Evolutionary conservation across 2,797 vertebrate species (phyloP).

Genomic region (Ctenopoma multispine): DNA sequence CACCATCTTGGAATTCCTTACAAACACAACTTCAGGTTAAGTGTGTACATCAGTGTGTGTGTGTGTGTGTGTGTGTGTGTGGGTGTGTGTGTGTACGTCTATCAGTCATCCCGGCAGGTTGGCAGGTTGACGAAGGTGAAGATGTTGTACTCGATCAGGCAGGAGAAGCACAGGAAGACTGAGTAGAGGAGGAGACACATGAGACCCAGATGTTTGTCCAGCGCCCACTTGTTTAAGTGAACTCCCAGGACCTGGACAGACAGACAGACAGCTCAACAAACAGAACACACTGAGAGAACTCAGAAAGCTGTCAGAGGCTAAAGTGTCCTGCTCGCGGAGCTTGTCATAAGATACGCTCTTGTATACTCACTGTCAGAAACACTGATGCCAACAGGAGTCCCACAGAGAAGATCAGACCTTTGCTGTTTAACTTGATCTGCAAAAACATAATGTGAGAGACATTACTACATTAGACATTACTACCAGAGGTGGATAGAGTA

Average conservation of each 20-base stretch:
- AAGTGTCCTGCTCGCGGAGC: background rate
- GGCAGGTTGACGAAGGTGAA: constrained; percentile 99
- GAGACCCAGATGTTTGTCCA: constrained; percentile 93
- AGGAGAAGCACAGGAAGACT: constrained; percentile 97
- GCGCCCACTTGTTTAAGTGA: constrained; percentile 95
- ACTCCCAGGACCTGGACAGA: constrained; percentile 90
- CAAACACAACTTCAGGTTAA: constrained; percentile 11
- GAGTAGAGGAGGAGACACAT: constrained; percentile 92
- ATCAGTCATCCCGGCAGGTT: constrained; percentile 88
- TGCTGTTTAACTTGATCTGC: constrained; percentile 95
- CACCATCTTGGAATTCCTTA: constrained; percentile 11
- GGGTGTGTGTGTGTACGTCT: background rate
- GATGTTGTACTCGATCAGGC: constrained; percentile 98
- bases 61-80: constrained; percentile 6
- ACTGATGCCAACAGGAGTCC: constrained; percentile 94
- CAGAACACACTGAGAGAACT: background rate
- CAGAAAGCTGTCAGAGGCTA: background rate
- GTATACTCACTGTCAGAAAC: constrained; percentile 92
- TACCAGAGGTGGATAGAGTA: too few species aligned
- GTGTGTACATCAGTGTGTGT: background rate
- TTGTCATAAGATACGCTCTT: background rate
- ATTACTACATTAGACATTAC: background rate
- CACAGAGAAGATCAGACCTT: constrained; percentile 98
- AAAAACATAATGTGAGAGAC: background rate
- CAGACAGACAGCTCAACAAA: background rate